Conservation (phyloP, 92 coral and sea anemone species). For the Porites rus region DNA sequence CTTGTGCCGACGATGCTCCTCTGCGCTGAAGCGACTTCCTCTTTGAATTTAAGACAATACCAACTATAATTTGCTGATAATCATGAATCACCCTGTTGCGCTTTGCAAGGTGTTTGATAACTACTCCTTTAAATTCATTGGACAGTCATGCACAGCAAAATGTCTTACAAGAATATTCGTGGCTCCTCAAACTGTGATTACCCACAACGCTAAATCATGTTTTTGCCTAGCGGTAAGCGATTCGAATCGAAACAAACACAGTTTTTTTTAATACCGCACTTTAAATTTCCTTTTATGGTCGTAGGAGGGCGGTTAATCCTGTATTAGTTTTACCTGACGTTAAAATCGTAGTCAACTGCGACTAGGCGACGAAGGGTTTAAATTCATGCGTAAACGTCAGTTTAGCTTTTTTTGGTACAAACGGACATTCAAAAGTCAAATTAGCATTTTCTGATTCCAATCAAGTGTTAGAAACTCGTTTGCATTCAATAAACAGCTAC, state of each 20-base stretch:
- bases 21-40: background rate
- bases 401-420: background rate
- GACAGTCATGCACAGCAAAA: background rate
- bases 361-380: background rate
- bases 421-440: background rate
- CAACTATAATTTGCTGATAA: background rate
- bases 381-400: background rate
- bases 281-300: constrained; percentile 21
- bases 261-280: background rate
- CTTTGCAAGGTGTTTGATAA: background rate
- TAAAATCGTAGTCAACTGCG: constrained; percentile 1
- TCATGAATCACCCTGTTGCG: background rate
- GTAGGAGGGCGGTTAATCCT: background rate
- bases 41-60: background rate
- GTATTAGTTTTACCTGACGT: background rate
- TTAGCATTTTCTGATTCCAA: constrained; percentile 54
- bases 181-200: constrained; percentile 13
- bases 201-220: background rate
- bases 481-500: constrained; percentile 16
- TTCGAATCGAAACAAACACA: constrained; percentile 12
- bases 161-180: background rate
- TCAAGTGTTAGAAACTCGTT: constrained; percentile 11
- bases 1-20: background rate
- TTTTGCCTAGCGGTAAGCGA: constrained; percentile 1
- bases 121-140: background rate